phyloP scores from a whole-genome alignment of 2,797 vertebrate species.

The Anguilla megastoma region DNA sequence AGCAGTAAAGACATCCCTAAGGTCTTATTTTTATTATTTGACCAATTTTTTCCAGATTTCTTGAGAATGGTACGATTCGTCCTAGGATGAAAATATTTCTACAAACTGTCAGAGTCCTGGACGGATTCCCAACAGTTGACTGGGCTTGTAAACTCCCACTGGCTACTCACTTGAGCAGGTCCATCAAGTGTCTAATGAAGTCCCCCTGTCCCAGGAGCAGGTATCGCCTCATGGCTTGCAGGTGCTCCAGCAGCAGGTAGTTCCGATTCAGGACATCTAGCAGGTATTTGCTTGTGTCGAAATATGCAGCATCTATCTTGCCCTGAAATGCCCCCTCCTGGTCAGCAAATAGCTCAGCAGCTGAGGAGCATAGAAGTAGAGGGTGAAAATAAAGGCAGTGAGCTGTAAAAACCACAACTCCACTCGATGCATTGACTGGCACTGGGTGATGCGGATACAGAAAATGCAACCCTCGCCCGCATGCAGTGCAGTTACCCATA shows the following conservation, averaged over 20 bases:
- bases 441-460: background rate
- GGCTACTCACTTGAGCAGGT: constrained; percentile 89
- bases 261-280: constrained; percentile 91
- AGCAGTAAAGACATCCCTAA: no score
- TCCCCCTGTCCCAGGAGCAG: constrained; percentile 96
- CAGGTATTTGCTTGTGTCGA: constrained; percentile 94
- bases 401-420: background rate
- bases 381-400: background rate
- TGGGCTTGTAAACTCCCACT: background rate
- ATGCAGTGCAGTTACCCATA: background rate
- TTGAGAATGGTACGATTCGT: background rate
- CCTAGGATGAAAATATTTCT: background rate
- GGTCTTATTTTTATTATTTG: background rate
- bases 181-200: constrained; percentile 98
- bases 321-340: constrained; percentile 93
- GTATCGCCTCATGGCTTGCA: constrained; percentile 97
- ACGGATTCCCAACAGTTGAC: background rate
- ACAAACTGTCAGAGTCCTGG: background rate
- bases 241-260: constrained; percentile 93
- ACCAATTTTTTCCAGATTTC: background rate
- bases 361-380: constrained; percentile 59
- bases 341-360: constrained; percentile 89
- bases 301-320: constrained; percentile 94
- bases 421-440: background rate
- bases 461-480: constrained; percentile 16